Percentiles rank a stretch among this genome's conserved stretches.
These are phyloP conservation scores for Sarotherodon lohbergeri DNA, from an alignment of 2,113 vertebrate species.

Conservation along the genomic window DNA sequence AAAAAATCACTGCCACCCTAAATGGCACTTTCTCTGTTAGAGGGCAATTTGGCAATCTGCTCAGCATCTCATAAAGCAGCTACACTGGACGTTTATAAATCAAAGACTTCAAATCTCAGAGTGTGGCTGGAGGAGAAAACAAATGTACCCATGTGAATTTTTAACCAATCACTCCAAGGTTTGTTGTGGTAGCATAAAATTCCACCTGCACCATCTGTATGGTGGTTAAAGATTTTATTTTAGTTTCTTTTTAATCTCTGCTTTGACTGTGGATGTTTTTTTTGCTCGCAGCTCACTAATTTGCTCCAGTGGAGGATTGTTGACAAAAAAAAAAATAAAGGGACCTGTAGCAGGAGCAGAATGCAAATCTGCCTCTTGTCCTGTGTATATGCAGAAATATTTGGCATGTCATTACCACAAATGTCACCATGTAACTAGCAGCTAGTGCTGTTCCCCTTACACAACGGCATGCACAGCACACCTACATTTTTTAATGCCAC, in stretches of 20 bases:
- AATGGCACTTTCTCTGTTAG: neutral
- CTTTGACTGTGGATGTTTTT: neutral
- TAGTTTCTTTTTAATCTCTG: neutral
- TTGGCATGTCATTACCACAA: slow-evolving; percentile 7
- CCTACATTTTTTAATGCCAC: neutral
- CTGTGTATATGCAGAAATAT: neutral
- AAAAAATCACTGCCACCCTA: neutral
- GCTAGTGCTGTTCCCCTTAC: neutral
- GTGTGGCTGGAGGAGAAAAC: slow-evolving; percentile 1
- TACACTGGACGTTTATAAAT: neutral
- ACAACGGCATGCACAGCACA: neutral
- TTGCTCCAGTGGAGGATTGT: neutral
- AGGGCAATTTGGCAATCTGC: slow-evolving; percentile 26
- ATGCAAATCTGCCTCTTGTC: neutral
- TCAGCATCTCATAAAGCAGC: slow-evolving; percentile 25
- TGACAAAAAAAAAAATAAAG: neutral
- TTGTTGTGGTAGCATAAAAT: neutral
- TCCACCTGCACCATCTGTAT: neutral
- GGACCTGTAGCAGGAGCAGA: neutral
- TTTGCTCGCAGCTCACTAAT: neutral
- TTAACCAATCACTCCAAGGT: neutral
- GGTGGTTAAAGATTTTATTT: neutral
- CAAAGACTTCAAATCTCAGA: neutral
- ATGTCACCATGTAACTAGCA: neutral
- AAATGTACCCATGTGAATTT: neutral